These are phyloP conservation scores for Galerucella pusilla DNA, from an alignment of 2,888 invertebrate species.

Conservation along the genomic window DNA sequence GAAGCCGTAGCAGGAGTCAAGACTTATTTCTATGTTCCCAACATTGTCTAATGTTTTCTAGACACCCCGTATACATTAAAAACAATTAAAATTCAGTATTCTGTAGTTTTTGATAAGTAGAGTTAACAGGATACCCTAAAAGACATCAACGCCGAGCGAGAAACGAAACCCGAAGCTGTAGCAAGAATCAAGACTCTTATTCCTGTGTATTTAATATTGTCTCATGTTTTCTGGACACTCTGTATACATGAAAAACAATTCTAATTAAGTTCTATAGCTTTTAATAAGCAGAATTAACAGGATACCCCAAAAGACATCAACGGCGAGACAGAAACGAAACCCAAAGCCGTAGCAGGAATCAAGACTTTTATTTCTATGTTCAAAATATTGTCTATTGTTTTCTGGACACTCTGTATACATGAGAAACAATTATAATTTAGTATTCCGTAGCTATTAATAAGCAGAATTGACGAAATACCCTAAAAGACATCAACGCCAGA, in stretches of 20 bases:
- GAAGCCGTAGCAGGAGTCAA: slow-evolving; percentile 39
- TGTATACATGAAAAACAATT: neutral
- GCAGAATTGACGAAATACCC: neutral
- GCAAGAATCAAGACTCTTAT: slow-evolving; percentile 26
- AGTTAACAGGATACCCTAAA: neutral
- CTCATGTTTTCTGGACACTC: slow-evolving; percentile 30
- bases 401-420: slow-evolving; percentile 31
- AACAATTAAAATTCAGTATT: neutral
- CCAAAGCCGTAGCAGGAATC: slow-evolving; percentile 45
- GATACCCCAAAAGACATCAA: slow-evolving; percentile 33
- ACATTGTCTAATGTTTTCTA: no score
- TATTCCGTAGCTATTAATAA: neutral
- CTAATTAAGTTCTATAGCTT: neutral
- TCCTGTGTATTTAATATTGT: no score
- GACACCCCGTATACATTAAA: slow-evolving; percentile 31
- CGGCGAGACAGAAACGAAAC: slow-evolving; percentile 39
- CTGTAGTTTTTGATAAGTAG: neutral
- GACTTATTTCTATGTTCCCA: no score
- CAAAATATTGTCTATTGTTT: no score
- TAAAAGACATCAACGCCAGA: slow-evolving; percentile 37
- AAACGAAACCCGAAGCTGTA: slow-evolving; percentile 23
- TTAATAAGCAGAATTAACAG: neutral
- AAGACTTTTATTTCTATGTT: slow-evolving; percentile 17
- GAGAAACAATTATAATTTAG: neutral
- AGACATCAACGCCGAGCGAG: neutral